Base-by-base conservation (phyloP, 2,797 vertebrate species). In the Eulemur mongoz region DNA sequence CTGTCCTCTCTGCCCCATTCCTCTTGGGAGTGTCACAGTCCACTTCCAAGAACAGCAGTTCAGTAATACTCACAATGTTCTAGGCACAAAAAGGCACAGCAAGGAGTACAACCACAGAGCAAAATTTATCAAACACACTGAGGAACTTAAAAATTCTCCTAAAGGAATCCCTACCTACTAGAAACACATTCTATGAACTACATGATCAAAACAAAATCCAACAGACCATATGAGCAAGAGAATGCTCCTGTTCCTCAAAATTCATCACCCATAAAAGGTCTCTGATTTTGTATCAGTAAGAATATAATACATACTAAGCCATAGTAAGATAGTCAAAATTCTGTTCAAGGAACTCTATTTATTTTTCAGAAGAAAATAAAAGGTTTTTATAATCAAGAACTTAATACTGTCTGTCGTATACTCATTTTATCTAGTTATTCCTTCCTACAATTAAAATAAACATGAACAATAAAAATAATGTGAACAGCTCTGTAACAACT, bases 391-490 rank as follows among this genome's bases (percentile, higher is more conserved):
- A 83, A 89, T 18, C 59, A 38, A 23, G 75, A 78, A 91, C 50
- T 86, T 94, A 86, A 70, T 75, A 91, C 40, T n/a, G 2, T 0
- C 40, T n/a, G 2, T 0, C 52, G 12, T 75, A 14, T 82, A 78
- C 23, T 88, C 75, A 67, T 87, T 96, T 69, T 87, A 89, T 82
- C 69, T 80, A 88, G 70, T n/a, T 76, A 95, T 93, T 79, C 63
- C 32, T 95, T 72, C 43, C 69, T 91, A 4, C 80, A 93, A 96
- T 94, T 79, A 97, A 91, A 72, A 95, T 80, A 83, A 94, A 84
- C 43, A 93, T 32, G 32, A 88, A 82, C 69, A 93, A 89, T 83
- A 45, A 93, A 93, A 92, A 84, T 43, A 90, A 87, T 79, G 76
- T 59, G 63, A 96, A 94, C 27, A 85, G 70, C 32, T 95, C 40